phyloP scores from a whole-genome alignment of 1,140 invertebrate genomes.

The Sinonovacula constricta region DNA sequence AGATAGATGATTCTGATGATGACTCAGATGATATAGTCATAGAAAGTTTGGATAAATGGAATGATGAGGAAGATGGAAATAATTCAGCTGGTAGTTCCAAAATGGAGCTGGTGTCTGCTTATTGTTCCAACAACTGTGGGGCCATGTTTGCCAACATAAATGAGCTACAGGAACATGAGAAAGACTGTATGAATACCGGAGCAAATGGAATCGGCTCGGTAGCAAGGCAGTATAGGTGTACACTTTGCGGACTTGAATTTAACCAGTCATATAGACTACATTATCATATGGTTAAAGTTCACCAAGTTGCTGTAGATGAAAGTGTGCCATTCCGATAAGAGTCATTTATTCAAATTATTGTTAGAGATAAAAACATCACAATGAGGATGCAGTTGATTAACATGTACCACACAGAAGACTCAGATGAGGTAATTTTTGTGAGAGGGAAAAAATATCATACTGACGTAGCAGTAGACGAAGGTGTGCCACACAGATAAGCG shows the following conservation, averaged over 20 bases:
- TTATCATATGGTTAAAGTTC: constrained; percentile 47
- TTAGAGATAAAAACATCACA: too few species aligned
- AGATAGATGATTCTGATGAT: constrained; percentile 38
- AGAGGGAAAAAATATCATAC: too few species aligned
- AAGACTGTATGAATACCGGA: neutral
- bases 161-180: too few species aligned
- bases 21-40: constrained; percentile 29
- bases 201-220: neutral
- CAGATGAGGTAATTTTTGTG: too few species aligned
- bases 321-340: too few species aligned
- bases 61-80: neutral
- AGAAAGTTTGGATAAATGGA: too few species aligned
- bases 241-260: constrained; percentile 48
- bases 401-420: too few species aligned
- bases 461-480: too few species aligned
- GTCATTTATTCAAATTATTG: too few species aligned
- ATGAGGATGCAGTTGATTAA: too few species aligned
- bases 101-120: neutral
- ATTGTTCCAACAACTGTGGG: neutral
- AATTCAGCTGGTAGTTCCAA: neutral
- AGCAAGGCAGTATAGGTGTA: constrained; percentile 12
- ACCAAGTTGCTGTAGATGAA: constrained; percentile 8
- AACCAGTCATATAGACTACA: constrained; percentile 44
- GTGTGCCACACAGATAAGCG: too few species aligned
- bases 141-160: too few species aligned